These are phyloP conservation scores for Tokudaia tokunoshimensis DNA, from an alignment of 2,797 vertebrate genomes.

Conservation along the genomic window DNA sequence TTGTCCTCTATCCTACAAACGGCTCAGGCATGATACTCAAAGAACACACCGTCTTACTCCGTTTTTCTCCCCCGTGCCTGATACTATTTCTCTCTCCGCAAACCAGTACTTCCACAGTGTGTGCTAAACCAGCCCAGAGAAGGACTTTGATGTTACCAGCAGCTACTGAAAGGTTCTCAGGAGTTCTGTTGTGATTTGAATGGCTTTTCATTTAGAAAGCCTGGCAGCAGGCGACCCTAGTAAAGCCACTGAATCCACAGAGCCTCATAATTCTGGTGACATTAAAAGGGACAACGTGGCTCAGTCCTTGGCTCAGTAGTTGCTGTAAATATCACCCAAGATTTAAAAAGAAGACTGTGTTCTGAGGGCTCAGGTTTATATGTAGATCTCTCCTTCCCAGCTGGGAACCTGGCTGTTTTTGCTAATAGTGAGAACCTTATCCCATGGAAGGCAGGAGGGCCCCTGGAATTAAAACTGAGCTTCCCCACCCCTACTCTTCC, in stretches of 20 bases:
- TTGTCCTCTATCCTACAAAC: neutral
- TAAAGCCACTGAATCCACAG: neutral
- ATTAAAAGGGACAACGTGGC: neutral
- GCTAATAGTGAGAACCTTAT: neutral
- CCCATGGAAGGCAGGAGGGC: neutral
- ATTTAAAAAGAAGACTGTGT: neutral
- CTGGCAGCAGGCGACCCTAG: neutral
- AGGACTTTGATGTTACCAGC: neutral
- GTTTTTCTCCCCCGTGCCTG: neutral
- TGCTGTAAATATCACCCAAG: too few species aligned
- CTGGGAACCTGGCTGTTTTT: neutral
- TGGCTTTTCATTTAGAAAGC: neutral
- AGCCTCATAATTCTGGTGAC: neutral
- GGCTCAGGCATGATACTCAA: neutral
- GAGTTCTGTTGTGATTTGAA: constrained; percentile 34
- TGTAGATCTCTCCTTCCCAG: neutral
- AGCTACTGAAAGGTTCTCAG: neutral
- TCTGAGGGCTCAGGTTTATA: too few species aligned
- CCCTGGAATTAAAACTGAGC: neutral
- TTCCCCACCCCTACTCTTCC: neutral
- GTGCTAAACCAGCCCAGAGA: neutral
- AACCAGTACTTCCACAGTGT: neutral
- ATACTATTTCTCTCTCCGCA: neutral
- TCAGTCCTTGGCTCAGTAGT: fast-evolving
- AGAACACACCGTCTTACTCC: neutral